These are phyloP conservation scores for Eristalis intricaria DNA, from an alignment of 2,888 invertebrate genomes.

Conservation along the genomic window DNA sequence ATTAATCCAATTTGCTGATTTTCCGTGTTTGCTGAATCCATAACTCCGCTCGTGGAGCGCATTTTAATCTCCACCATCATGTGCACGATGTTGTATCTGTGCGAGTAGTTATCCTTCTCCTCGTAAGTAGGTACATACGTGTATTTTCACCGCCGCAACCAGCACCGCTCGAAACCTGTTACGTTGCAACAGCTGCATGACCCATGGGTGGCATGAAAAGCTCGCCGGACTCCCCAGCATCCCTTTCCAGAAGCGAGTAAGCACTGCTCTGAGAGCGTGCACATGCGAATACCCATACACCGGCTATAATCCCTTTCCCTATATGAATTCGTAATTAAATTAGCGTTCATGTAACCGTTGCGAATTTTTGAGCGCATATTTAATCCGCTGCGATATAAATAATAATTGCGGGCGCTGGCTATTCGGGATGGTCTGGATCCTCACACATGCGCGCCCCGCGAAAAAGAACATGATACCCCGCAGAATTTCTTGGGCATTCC, in stretches of 20 bases:
- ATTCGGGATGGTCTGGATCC: slow-evolving; percentile 1
- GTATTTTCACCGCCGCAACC: not conserved
- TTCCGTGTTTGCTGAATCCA: slow-evolving; percentile 44
- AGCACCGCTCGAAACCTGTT: slow-evolving; percentile 10
- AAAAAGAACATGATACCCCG: not conserved
- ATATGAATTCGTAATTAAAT: slow-evolving; percentile 64
- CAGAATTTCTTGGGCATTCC: not conserved
- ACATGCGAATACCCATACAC: not conserved
- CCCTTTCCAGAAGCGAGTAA: not conserved
- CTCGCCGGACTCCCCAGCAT: not conserved
- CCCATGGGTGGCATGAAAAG: not conserved
- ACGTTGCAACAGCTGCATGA: slow-evolving; percentile 49
- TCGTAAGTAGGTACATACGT: not conserved
- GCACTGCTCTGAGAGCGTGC: not conserved
- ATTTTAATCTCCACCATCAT: slow-evolving; percentile 40
- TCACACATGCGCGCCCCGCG: not conserved
- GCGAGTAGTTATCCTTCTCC: not conserved
- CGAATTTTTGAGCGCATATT: slow-evolving; percentile 59
- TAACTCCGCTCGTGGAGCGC: slow-evolving; percentile 19
- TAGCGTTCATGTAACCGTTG: slow-evolving; percentile 54
- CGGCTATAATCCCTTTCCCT: slow-evolving; percentile 44
- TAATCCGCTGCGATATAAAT: slow-evolving; percentile 53
- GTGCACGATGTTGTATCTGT: not conserved
- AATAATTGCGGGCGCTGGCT: slow-evolving; percentile 46
- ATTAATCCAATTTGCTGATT: slow-evolving; percentile 63